Evolutionary conservation across 1,140 invertebrate species (phyloP).

Genomic region (Wasmannia auropunctata): DNA sequence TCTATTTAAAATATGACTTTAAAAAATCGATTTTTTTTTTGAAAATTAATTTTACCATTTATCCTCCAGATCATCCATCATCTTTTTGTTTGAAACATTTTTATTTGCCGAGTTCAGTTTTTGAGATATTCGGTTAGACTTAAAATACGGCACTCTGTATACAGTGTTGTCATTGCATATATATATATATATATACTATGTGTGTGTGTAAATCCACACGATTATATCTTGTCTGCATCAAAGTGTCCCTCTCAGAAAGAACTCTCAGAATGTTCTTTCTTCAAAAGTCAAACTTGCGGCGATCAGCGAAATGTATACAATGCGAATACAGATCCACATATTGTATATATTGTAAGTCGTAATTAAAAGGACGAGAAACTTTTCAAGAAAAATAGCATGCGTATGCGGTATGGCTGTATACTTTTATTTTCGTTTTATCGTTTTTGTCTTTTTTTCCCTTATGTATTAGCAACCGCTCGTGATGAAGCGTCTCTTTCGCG

Average conservation of each 20-base stretch:
- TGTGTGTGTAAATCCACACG: too few relatives aligned
- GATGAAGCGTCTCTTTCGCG: constrained; percentile 13
- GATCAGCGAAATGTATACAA: not conserved
- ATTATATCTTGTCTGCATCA: not conserved
- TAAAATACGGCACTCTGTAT: too few relatives aligned
- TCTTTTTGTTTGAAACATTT: too few relatives aligned
- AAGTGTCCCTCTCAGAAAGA: not conserved
- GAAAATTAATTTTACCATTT: too few relatives aligned
- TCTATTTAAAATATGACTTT: too few relatives aligned
- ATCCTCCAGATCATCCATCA: too few relatives aligned
- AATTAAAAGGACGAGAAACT: constrained; percentile 23
- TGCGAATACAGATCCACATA: not conserved
- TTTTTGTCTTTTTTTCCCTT: constrained; percentile 44
- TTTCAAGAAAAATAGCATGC: constrained; percentile 53
- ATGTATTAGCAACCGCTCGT: constrained; percentile 36
- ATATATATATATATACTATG: too few relatives aligned
- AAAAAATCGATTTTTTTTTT: too few relatives aligned
- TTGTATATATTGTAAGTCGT: not conserved
- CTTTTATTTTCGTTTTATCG: constrained; percentile 59
- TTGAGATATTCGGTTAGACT: too few relatives aligned
- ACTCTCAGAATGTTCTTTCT: not conserved
- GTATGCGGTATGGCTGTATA: constrained; percentile 45
- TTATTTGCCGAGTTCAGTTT: too few relatives aligned
- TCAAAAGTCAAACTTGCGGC: not conserved
- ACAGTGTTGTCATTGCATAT: too few relatives aligned